A percentile compares a stretch with the other conserved stretches of the same genome.
Evolutionary conservation across 2,888 invertebrate species (phyloP).

Genomic region (Sialis fuliginosa): DNA sequence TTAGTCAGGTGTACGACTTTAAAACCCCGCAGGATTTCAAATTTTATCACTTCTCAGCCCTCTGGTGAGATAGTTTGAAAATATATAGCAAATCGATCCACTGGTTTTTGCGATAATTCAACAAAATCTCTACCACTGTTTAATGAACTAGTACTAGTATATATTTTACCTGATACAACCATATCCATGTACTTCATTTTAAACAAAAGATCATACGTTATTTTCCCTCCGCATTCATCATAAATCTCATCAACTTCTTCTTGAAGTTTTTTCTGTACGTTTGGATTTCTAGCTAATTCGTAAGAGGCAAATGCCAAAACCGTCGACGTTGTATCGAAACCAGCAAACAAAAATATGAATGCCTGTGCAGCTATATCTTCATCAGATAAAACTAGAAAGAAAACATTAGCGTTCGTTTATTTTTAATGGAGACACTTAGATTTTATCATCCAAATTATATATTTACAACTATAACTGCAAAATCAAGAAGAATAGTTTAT

Average conservation of each 20-base stretch:
- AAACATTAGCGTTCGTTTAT: neutral
- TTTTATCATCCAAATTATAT: no score
- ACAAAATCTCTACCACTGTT: no score
- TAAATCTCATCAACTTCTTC: slow-evolving; percentile 17
- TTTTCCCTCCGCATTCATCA: slow-evolving; percentile 13
- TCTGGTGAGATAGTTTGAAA: no score
- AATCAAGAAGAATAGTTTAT: no score
- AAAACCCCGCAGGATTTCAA: no score
- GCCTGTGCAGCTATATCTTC: slow-evolving; percentile 27
- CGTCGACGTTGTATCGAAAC: slow-evolving; percentile 28
- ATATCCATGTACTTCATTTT: slow-evolving; percentile 25
- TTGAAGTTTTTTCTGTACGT: slow-evolving; percentile 25
- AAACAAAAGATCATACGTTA: slow-evolving; percentile 19
- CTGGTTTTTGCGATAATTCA: no score
- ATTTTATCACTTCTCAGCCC: no score
- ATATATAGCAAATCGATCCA: no score
- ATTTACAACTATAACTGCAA: no score
- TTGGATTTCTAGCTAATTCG: slow-evolving; percentile 26
- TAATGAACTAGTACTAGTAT: no score
- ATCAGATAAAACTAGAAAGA: slow-evolving; percentile 24
- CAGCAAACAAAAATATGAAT: slow-evolving; percentile 29
- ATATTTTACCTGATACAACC: slow-evolving; percentile 13
- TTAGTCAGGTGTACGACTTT: no score
- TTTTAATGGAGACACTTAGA: no score
- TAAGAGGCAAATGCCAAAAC: slow-evolving; percentile 24